Conservation (phyloP, 2,888 invertebrate genomes). For the Tetanocera ferruginea region DNA sequence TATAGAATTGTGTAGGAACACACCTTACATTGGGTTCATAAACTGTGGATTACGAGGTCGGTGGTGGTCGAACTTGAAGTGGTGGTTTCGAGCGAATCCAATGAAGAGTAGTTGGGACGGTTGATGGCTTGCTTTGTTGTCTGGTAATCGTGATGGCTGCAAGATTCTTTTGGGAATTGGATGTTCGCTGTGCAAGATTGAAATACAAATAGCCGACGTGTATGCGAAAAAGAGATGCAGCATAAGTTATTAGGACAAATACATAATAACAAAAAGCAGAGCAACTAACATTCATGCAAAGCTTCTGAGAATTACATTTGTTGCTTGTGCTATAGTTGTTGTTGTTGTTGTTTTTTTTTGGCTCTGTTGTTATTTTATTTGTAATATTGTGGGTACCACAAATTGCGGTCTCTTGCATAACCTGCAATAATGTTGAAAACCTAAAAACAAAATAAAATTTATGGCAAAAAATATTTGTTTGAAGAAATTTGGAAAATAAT, state of each 20-base stretch:
- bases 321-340: slow-evolving; percentile 25
- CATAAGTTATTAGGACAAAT: neutral
- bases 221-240: neutral
- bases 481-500: neutral
- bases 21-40: slow-evolving; percentile 25
- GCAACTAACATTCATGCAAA: neutral
- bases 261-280: neutral
- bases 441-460: too few relatives aligned
- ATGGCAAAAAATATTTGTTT: too few relatives aligned
- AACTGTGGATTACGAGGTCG: neutral
- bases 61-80: neutral
- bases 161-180: slow-evolving; percentile 24
- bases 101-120: neutral
- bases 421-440: slow-evolving; percentile 4
- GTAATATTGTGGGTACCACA: slow-evolving; percentile 19
- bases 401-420: slow-evolving; percentile 28
- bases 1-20: neutral
- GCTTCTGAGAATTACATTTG: slow-evolving; percentile 15
- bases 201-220: neutral
- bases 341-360: slow-evolving; percentile 4
- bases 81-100: neutral
- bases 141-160: slow-evolving; percentile 17
- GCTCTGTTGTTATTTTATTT: slow-evolving; percentile 3
- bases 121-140: slow-evolving; percentile 11
- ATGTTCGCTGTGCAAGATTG: neutral